Base-by-base conservation (phyloP, 2,113 vertebrate species). In the Microcebus murinus region DNA sequence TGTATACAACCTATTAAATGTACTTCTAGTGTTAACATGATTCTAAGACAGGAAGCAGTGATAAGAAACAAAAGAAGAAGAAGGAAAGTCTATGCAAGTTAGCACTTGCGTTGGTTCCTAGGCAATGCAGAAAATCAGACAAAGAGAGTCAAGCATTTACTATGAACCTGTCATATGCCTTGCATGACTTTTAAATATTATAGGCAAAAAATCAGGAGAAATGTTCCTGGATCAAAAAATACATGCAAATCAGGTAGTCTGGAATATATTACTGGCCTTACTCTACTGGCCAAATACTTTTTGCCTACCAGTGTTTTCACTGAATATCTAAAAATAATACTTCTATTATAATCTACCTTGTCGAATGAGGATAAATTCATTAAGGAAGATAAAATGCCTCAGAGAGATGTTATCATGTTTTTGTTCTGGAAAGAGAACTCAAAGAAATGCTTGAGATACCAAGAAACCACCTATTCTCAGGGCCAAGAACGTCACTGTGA, bases 391-490 rank as follows among this genome's bases (percentile, higher is more conserved):
- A 96, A 90, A 94, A 76, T 67, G 59, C 12, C 50, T 80, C 52
- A 61, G 67, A 85, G n/a, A 89, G 80, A 89, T 87, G 31, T 14
- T 34, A 86, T 13, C 36, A 83, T 87, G 67, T 57, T 96, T 96
- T 68, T 95, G 34, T 82, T 57, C 45, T 94, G 8, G 90, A 92
- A 87, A 55, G 61, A 95, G 65, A 97, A 96, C 63, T 93, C 42
- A 86, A 96, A 91, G 48, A 96, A 94, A 97, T 74, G 74, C 52
- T 67, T 87, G 68, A 90, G 77, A 17, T 27, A 61, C 52, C 57
- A 94, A 85, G 94, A 98, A 95, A 91, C 59, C 29, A 89, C 52
- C 73, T 86, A 86, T 34, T 87, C 57, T 87, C 50, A 94, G 45
- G 86, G 83, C 45, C 0, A 25, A 82, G 42, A 88, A 68, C 50